Evolutionary conservation across 2,113 vertebrate species (phyloP).

Genomic region (Micronycteris hirsuta): DNA sequence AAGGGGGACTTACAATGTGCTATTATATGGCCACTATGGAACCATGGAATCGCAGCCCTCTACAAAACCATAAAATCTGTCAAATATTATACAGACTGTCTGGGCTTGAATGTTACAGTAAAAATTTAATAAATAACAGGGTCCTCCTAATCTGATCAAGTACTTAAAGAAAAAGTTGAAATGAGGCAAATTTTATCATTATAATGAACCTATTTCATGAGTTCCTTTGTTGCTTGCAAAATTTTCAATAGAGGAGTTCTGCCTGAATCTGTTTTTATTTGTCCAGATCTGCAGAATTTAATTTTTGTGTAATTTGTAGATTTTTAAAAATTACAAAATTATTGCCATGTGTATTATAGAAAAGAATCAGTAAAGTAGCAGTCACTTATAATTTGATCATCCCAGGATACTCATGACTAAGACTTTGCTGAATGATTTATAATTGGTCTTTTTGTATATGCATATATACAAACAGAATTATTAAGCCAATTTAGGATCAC

Average conservation of each 20-base stretch:
- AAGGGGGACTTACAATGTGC: constrained; percentile 48
- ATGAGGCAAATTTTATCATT: constrained; percentile 16
- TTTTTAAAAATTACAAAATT: neutral
- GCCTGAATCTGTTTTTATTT: neutral
- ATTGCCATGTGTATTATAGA: neutral
- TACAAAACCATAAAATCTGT: constrained; percentile 49
- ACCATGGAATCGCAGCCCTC: constrained; percentile 45
- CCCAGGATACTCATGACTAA: neutral
- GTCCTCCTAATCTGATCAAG: constrained; percentile 16
- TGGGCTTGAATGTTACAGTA: neutral
- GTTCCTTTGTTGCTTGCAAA: neutral
- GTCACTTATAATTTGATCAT: neutral
- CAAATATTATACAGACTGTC: neutral
- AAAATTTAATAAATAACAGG: neutral
- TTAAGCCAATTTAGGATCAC: neutral
- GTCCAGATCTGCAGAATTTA: neutral
- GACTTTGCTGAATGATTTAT: neutral
- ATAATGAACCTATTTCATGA: neutral
- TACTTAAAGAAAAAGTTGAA: neutral
- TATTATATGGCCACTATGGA: constrained; percentile 28
- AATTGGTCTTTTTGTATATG: neutral
- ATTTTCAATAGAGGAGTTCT: neutral
- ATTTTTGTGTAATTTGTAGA: neutral
- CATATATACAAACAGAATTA: neutral
- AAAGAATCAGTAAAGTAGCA: neutral